Percentiles rank a stretch among this genome's conserved stretches.
Conservation (phyloP, 2,797 vertebrate species). For the Champsocephalus esox region DNA sequence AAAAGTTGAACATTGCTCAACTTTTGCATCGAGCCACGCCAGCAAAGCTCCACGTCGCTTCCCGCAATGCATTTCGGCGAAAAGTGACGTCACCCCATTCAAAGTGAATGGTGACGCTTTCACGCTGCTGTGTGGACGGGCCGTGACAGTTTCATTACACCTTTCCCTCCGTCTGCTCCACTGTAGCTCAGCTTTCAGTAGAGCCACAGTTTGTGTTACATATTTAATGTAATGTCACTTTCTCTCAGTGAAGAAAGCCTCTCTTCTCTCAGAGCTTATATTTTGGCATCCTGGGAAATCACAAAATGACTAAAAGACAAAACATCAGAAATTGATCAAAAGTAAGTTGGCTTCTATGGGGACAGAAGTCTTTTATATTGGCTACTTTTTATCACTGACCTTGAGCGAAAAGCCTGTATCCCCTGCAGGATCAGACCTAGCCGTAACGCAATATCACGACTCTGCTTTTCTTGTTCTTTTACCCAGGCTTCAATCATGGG, state of each 20-base stretch:
- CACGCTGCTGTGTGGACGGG: too few species aligned
- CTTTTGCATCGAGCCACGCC: too few species aligned
- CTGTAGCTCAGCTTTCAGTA: background rate
- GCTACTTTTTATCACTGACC: conserved; percentile 2
- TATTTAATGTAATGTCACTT: background rate
- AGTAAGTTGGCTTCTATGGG: background rate
- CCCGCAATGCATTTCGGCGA: too few species aligned
- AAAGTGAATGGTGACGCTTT: too few species aligned
- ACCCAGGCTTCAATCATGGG: background rate
- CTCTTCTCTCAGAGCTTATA: background rate
- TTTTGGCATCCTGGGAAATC: conserved; percentile 24
- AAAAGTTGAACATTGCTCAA: too few species aligned
- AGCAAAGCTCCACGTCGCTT: too few species aligned
- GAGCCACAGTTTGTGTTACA: background rate
- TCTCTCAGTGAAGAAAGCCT: background rate
- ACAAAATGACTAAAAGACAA: background rate
- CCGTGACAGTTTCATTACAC: background rate
- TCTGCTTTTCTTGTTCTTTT: conserved; percentile 7
- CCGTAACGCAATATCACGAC: conserved; percentile 14
- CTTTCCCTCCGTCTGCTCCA: background rate
- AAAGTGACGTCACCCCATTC: too few species aligned
- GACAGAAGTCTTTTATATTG: conserved; percentile 2
- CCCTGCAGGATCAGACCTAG: background rate
- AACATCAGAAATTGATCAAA: conserved; percentile 1
- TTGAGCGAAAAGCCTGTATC: conserved; percentile 14